Evolutionary conservation across 2,888 invertebrate genomes (phyloP).

Genomic region (Nymphalis c-album): DNA sequence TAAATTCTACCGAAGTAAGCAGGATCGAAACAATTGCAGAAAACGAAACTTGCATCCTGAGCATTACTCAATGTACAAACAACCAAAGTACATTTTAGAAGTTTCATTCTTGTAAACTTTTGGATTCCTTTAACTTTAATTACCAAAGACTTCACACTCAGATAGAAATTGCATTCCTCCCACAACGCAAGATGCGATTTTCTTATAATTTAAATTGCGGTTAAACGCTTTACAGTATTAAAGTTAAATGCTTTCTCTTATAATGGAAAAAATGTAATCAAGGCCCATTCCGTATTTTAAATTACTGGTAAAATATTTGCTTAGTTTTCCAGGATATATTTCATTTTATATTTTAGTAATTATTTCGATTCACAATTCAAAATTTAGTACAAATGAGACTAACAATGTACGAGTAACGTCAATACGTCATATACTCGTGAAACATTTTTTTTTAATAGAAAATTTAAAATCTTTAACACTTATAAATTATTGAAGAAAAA

Average conservation of each 20-base stretch:
- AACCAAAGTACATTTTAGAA: constrained; percentile 34
- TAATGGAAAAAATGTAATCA: background rate
- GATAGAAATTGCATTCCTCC: constrained; percentile 49
- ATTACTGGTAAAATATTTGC: too few relatives aligned
- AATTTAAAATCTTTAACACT: background rate
- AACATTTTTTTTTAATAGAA: too few relatives aligned
- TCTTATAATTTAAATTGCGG: constrained; percentile 41
- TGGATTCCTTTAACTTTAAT: constrained; percentile 49
- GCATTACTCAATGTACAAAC: constrained; percentile 40
- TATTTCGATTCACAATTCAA: too few relatives aligned
- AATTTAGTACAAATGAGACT: too few relatives aligned
- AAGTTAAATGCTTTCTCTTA: background rate
- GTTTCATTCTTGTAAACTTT: constrained; percentile 37
- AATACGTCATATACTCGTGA: too few relatives aligned
- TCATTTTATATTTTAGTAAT: too few relatives aligned
- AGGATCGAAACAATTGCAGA: constrained; percentile 23
- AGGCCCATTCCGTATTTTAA: too few relatives aligned
- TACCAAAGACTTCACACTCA: constrained; percentile 44
- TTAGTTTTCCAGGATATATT: too few relatives aligned
- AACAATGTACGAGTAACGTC: too few relatives aligned
- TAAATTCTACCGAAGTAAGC: background rate
- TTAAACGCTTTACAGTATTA: constrained; percentile 14
- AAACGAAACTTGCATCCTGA: constrained; percentile 29
- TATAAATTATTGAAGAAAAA: constrained; percentile 10
- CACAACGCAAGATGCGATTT: constrained; percentile 33